Evolutionary conservation across 2,797 vertebrate genomes (phyloP).

Genomic region (Rhynchonycteris naso): DNA sequence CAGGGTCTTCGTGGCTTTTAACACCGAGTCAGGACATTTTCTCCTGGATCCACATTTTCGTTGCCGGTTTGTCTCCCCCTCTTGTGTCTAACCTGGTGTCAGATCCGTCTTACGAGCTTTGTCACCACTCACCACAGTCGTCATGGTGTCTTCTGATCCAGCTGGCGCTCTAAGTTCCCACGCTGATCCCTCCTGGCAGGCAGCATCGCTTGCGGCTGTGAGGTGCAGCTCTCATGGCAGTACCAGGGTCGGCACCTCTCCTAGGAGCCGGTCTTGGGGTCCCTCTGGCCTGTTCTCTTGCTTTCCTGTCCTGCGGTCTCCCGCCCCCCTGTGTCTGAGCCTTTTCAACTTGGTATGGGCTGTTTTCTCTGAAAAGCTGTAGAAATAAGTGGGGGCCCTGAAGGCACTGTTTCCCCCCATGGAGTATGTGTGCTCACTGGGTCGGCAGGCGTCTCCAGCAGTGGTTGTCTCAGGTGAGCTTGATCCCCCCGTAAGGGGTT

Average conservation of each 20-base stretch:
- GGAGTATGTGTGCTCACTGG: background rate
- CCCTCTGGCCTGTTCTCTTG: background rate
- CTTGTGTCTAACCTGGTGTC: background rate
- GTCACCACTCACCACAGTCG: too few relatives aligned
- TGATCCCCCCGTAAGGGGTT: background rate
- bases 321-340: background rate
- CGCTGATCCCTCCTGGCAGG: background rate
- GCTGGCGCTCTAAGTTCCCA: too few relatives aligned
- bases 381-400: background rate
- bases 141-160: background rate
- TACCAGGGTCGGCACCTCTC: too few relatives aligned
- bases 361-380: background rate
- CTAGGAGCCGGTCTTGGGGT: background rate
- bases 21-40: background rate
- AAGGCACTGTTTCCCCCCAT: too few relatives aligned
- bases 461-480: too few relatives aligned
- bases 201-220: background rate
- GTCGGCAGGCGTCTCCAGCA: background rate
- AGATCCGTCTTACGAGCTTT: background rate
- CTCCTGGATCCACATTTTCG: background rate
- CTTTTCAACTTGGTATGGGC: background rate
- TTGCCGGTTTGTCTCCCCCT: background rate
- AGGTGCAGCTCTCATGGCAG: background rate
- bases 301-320: too few relatives aligned
- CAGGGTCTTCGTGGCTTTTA: too few relatives aligned